phyloP scores from a whole-genome alignment of 2,113 vertebrate genomes.

The Bungarus multicinctus region DNA sequence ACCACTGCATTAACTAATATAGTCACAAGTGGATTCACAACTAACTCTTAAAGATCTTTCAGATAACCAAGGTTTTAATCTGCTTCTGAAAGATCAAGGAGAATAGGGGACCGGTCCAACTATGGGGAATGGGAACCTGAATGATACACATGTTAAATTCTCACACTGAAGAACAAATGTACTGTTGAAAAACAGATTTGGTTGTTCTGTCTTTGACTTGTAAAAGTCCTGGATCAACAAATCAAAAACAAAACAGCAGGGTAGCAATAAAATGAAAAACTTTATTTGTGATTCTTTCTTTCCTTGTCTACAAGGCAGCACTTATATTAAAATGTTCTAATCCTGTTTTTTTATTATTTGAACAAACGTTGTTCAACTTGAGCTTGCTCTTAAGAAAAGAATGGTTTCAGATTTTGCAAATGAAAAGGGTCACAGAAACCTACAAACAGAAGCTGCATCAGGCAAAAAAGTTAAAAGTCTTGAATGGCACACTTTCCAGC shows the following conservation, averaged over 20 bases:
- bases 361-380: constrained; percentile 32
- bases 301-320: constrained; percentile 8
- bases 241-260: neutral
- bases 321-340: constrained; percentile 30
- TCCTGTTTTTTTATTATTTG: constrained; percentile 8
- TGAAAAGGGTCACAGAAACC: neutral
- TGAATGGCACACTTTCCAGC: constrained; percentile 34
- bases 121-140: neutral
- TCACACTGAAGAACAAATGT: neutral
- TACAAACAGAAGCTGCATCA: constrained; percentile 40
- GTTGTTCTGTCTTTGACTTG: neutral
- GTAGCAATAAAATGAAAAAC: neutral
- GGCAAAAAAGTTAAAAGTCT: constrained; percentile 46
- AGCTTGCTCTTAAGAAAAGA: neutral
- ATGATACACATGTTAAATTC: neutral
- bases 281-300: neutral
- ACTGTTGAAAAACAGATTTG: neutral
- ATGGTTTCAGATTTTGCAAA: constrained; percentile 19
- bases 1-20: neutral
- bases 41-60: neutral
- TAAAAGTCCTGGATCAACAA: neutral
- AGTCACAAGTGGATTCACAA: neutral
- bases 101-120: neutral
- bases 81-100: neutral
- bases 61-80: too few species aligned